phyloP scores from a whole-genome alignment of 2,113 vertebrate species.

The Neomonachus schauinslandi region DNA sequence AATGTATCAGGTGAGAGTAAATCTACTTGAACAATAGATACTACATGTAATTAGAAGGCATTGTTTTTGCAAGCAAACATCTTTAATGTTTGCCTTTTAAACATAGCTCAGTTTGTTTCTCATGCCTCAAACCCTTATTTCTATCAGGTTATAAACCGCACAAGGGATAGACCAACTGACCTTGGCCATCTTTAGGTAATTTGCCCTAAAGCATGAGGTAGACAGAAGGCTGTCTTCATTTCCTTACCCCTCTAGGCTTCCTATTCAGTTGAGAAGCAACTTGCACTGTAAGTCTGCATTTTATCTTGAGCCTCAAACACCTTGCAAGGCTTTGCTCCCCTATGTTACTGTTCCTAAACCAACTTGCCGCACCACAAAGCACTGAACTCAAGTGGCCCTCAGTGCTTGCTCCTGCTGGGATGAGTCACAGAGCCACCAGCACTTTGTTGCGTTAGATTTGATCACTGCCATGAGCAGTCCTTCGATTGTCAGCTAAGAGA shows the following conservation, averaged over 20 bases:
- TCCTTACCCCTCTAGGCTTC: constrained; percentile 80
- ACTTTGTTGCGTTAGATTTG: constrained; percentile 86
- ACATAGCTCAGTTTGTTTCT: neutral
- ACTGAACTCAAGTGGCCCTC: constrained; percentile 86
- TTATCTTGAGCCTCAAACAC: constrained; percentile 85
- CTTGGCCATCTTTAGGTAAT: constrained; percentile 80
- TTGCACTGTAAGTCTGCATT: constrained; percentile 83
- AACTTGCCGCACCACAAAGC: constrained; percentile 80
- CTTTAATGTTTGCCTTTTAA: constrained; percentile 1
- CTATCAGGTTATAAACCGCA: neutral
- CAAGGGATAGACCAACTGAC: constrained; percentile 71
- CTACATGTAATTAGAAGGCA: neutral
- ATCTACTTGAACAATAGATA: neutral
- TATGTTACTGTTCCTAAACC: constrained; percentile 80
- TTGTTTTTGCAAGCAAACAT: neutral
- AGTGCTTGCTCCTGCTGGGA: constrained; percentile 81
- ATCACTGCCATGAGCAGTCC: constrained; percentile 84
- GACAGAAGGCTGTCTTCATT: constrained; percentile 77
- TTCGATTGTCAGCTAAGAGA: constrained; percentile 87
- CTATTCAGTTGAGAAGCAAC: constrained; percentile 82
- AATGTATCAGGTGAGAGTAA: neutral
- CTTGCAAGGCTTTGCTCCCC: constrained; percentile 83
- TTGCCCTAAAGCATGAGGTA: constrained; percentile 55
- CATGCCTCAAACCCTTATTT: neutral
- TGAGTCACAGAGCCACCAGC: constrained; percentile 84